Evolutionary conservation across 2,888 invertebrate species (phyloP).

Genomic region (Scaptomyza polygonia): DNA sequence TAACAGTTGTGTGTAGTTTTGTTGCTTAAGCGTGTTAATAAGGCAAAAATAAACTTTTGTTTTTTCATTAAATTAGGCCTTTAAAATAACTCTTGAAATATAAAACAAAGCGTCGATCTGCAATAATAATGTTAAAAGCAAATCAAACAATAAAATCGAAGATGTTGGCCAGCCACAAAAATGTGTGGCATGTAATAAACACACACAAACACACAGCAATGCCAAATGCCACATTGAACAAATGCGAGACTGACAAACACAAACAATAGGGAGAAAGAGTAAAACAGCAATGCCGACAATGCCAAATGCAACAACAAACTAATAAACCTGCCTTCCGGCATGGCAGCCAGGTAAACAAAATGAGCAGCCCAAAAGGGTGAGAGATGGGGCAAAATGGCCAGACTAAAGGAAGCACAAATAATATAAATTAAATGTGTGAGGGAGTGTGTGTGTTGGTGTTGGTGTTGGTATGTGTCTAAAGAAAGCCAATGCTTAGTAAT

Average conservation of each 20-base stretch:
- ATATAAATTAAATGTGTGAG: conserved; percentile 75
- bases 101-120: conserved; percentile 16
- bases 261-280: conserved; percentile 5
- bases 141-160: conserved; percentile 71
- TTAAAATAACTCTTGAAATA: background rate
- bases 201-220: conserved; percentile 62
- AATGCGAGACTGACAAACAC: conserved; percentile 24
- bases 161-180: conserved; percentile 70
- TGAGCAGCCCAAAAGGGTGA: conserved; percentile 36
- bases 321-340: conserved; percentile 59
- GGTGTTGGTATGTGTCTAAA: conserved; percentile 27
- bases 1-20: conserved; percentile 8
- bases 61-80: background rate
- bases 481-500: conserved; percentile 73
- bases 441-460: conserved; percentile 21
- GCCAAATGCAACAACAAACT: conserved; percentile 58
- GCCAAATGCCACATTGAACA: conserved; percentile 56
- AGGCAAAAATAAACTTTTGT: conserved; percentile 34
- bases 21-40: conserved; percentile 49
- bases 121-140: conserved; percentile 67
- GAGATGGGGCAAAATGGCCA: conserved; percentile 41
- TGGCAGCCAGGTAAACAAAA: conserved; percentile 69
- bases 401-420: conserved; percentile 77
- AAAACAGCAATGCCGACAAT: conserved; percentile 28
- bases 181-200: conserved; percentile 73